Percentiles rank a stretch among this genome's conserved stretches.
These are phyloP conservation scores for Dynastes maya DNA, from an alignment of 2,888 invertebrate species.

Conservation along the genomic window DNA sequence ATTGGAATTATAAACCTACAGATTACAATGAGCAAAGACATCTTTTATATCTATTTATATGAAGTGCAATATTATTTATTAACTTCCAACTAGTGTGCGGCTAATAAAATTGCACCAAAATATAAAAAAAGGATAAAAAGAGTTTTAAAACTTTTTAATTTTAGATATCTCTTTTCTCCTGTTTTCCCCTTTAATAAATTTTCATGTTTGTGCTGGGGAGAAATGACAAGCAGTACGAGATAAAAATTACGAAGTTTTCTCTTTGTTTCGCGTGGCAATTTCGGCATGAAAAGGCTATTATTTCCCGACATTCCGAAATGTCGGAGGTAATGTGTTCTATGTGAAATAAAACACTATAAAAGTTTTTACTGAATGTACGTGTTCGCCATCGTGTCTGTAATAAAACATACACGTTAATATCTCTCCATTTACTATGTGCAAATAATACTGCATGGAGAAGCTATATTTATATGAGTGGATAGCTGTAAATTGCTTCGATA, in stretches of 20 bases:
- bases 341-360: slow-evolving; percentile 41
- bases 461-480: slow-evolving; percentile 55
- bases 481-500: slow-evolving; percentile 55
- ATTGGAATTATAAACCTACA: too few species aligned
- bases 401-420: slow-evolving; percentile 57
- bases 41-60: too few species aligned
- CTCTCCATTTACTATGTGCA: slow-evolving; percentile 52
- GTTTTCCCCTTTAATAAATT: slow-evolving; percentile 27
- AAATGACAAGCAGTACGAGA: slow-evolving; percentile 40
- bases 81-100: too few species aligned
- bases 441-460: slow-evolving; percentile 54
- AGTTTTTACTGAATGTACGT: slow-evolving; percentile 43
- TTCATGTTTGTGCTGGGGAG: slow-evolving; percentile 14
- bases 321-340: slow-evolving; percentile 46
- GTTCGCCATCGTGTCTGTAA: slow-evolving; percentile 49
- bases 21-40: too few species aligned
- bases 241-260: slow-evolving; percentile 26
- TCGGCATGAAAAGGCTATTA: slow-evolving; percentile 46
- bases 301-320: slow-evolving; percentile 33
- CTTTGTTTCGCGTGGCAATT: slow-evolving; percentile 28
- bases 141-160: neutral
- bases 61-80: too few species aligned
- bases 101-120: neutral
- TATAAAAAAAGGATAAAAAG: neutral
- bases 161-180: slow-evolving; percentile 9